Evolutionary conservation across 2,113 vertebrate genomes (phyloP), one percentile per base, ranked within the genome.

Genomic region (Pogonocichla stellata): DNA sequence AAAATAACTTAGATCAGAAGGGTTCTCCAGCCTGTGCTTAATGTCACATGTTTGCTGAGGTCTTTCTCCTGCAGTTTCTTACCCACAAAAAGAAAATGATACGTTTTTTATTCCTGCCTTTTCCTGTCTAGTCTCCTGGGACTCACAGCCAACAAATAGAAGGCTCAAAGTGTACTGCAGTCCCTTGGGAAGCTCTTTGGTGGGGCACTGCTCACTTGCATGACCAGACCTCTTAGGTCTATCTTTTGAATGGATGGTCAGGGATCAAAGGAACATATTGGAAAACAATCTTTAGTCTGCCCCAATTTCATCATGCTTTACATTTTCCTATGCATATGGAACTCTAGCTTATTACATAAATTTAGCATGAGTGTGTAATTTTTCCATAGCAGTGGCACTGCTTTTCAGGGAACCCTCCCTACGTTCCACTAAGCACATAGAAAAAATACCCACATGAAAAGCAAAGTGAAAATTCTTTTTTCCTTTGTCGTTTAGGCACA

Each of bases 401-500:
- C 50, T 86, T 58, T 51, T 84, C 51, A 57, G 33, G 73, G 61
- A 81, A n/a, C 60, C 9, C 40, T 86, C 19, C 47, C 51, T 80
- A 19, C 20, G 25, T 31, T 80, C 7, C 40, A 83, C 34, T 65
- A 77, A 94, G 25, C 24, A 64, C 45, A 48, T 3, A 66, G 13
- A 24, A 71, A 79, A 92, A 82, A 42, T 48, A 15, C 7, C 12
- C 23, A 43, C 33, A 42, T 56, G 70, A 78, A 96, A 94, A 84
- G 20, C 82, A 65, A 93, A 97, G 53, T 91, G 82, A 92, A 71
- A 95, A 70, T 94, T 91, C 57, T 70, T 83, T 92, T 82, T 94
- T 78, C 53, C 36, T 89, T 58, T 95, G 65, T 83, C 92, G 71
- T 98, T 81, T 96, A 99, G 99, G 99, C 99, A 98, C 99, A 99